Conservation (phyloP, 2,888 invertebrate genomes). For the Caenorhabditis plicata region DNA sequence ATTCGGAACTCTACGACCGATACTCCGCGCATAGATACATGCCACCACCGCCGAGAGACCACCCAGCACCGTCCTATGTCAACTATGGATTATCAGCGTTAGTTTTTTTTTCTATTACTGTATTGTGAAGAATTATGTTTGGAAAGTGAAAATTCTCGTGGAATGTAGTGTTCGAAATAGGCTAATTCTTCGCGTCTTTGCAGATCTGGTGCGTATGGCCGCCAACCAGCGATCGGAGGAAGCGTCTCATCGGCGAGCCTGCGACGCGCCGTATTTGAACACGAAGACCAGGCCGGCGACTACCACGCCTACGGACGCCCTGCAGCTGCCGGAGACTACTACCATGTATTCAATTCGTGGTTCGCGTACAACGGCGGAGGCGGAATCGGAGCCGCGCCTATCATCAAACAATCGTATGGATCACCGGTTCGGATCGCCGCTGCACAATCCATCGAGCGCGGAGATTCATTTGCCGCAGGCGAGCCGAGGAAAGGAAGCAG, state of each 20-base stretch:
- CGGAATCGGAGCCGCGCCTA: slow-evolving; percentile 34
- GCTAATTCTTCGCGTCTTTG: background rate
- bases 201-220: slow-evolving; percentile 32
- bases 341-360: slow-evolving; percentile 59
- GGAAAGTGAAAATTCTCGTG: background rate
- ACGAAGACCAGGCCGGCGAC: slow-evolving; percentile 8
- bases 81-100: slow-evolving; percentile 36
- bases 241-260: slow-evolving; percentile 25
- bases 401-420: slow-evolving; percentile 27
- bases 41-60: slow-evolving; percentile 5
- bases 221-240: slow-evolving; percentile 12
- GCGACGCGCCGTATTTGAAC: slow-evolving; percentile 16
- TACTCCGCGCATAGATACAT: slow-evolving; percentile 46
- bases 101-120: background rate
- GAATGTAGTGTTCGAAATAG: background rate
- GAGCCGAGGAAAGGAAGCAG: slow-evolving; percentile 8
- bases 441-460: slow-evolving; percentile 20
- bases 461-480: slow-evolving; percentile 7
- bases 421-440: slow-evolving; percentile 32
- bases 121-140: slow-evolving; percentile 2
- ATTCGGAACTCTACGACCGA: slow-evolving; percentile 42
- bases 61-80: slow-evolving; percentile 22
- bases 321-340: slow-evolving; percentile 39
- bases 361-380: slow-evolving; percentile 52
- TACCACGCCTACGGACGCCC: slow-evolving; percentile 3